Conservation (phyloP, 2,113 vertebrate species). For the Gavialis gangeticus region DNA sequence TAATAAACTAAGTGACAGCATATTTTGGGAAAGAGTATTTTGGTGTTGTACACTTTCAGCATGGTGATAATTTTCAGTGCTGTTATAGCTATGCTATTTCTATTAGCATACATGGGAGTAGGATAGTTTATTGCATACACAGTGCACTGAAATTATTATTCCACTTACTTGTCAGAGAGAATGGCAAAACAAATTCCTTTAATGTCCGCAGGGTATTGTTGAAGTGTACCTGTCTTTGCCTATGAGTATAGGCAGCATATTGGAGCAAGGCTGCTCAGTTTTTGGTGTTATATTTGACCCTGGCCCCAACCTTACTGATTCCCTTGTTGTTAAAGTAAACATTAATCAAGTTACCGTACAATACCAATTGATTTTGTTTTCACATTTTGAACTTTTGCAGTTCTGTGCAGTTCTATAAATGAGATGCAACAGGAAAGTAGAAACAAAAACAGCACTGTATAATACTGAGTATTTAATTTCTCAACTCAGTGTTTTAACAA, state of each 20-base stretch:
- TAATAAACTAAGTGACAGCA: background rate
- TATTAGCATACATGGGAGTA: background rate
- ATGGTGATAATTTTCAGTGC: background rate
- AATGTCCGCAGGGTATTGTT: background rate
- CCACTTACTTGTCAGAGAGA: constrained; percentile 11
- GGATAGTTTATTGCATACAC: background rate
- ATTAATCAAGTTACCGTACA: constrained; percentile 3
- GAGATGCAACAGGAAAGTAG: background rate
- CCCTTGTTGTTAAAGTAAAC: background rate
- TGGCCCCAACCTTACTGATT: background rate
- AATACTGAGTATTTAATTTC: background rate
- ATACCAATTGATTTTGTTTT: background rate
- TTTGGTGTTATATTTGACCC: background rate
- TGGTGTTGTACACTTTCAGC: accelerated
- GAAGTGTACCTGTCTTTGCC: constrained; percentile 24
- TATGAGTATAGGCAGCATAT: background rate
- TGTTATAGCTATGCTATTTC: background rate
- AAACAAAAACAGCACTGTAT: accelerated
- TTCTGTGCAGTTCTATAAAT: background rate
- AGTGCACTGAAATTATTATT: background rate
- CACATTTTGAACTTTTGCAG: background rate
- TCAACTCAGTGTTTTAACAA: background rate
- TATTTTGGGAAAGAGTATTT: background rate
- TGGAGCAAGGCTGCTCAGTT: background rate
- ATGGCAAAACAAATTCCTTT: background rate